These are phyloP conservation scores for Scylla paramamosain DNA, from an alignment of 1,140 invertebrate species.

Conservation along the genomic window DNA sequence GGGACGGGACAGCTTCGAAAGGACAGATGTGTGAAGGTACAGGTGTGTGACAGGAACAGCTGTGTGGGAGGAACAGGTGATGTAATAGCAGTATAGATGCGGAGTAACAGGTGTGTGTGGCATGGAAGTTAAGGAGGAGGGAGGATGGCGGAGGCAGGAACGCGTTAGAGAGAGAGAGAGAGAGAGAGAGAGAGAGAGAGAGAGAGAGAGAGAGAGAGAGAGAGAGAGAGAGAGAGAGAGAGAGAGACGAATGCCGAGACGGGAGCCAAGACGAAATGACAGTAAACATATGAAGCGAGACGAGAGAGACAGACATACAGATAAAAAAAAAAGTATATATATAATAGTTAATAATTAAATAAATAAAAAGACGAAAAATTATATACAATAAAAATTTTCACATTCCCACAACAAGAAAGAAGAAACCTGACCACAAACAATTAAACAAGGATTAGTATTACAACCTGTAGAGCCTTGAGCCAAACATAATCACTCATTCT, in stretches of 20 bases:
- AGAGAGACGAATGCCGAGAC: background rate
- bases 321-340: too few species aligned
- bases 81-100: background rate
- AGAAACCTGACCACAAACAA: too few species aligned
- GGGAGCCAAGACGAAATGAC: background rate
- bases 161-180: constrained; percentile 1
- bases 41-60: background rate
- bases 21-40: background rate
- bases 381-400: too few species aligned
- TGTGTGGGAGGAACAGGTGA: background rate
- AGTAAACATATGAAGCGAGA: background rate
- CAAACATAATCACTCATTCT: too few species aligned
- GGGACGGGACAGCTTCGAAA: background rate
- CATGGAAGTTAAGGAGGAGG: background rate
- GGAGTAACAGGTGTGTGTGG: background rate
- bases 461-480: too few species aligned
- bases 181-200: constrained; percentile 1
- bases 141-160: background rate
- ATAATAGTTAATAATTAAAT: too few species aligned
- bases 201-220: constrained; percentile 18
- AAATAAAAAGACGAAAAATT: too few species aligned
- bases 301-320: background rate
- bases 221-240: constrained; percentile 20
- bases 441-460: too few species aligned
- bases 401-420: too few species aligned